Evolutionary conservation across 2,113 vertebrate genomes (phyloP).

Genomic region (Aegotheles bennettii): DNA sequence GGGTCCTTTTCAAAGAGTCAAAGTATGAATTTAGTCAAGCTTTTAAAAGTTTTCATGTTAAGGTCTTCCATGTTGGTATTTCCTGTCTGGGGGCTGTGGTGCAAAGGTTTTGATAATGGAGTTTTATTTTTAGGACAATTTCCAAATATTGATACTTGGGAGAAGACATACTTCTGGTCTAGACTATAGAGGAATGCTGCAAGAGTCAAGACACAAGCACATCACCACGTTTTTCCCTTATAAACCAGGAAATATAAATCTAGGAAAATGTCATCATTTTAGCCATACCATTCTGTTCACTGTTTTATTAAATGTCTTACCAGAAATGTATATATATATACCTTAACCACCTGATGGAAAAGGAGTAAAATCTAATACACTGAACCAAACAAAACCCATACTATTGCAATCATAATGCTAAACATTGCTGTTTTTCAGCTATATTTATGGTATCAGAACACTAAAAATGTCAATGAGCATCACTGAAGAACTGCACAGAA

Average conservation of each 20-base stretch:
- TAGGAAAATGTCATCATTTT: neutral
- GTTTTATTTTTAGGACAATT: constrained; percentile 37
- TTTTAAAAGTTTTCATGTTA: constrained; percentile 55
- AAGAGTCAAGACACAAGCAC: neutral
- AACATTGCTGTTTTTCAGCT: neutral
- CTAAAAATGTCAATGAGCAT: neutral
- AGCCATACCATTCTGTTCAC: neutral
- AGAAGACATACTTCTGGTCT: constrained; percentile 29
- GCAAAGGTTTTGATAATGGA: constrained; percentile 36
- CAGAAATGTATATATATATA: neutral
- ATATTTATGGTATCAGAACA: neutral
- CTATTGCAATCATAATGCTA: neutral
- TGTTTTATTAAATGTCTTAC: neutral
- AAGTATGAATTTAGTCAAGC: constrained; percentile 36
- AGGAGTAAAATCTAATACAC: neutral
- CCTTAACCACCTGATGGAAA: neutral
- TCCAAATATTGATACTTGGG: constrained; percentile 32
- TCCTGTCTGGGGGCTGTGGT: constrained; percentile 10
- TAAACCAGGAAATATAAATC: constrained; percentile 37
- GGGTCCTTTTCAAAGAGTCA: constrained; percentile 32
- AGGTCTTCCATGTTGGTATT: constrained; percentile 43
- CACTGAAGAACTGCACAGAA: neutral
- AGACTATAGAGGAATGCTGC: neutral
- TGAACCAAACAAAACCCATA: neutral
- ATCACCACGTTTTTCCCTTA: neutral